phyloP scores from a whole-genome alignment of 1,140 invertebrate species.

The Proctacanthus coquilletti region DNA sequence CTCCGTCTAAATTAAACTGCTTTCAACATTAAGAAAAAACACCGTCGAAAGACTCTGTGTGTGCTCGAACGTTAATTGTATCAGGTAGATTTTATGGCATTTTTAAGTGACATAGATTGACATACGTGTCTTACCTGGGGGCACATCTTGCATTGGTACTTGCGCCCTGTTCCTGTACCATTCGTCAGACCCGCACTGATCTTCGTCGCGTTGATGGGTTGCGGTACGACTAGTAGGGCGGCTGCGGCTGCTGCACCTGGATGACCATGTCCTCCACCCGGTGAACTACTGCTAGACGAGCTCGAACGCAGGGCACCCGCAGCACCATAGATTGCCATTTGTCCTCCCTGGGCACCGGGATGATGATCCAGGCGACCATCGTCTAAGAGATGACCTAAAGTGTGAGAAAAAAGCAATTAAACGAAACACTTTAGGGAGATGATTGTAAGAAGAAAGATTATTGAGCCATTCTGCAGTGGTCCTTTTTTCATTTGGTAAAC shows the following conservation, averaged over 20 bases:
- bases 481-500: no score
- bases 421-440: no score
- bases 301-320: constrained; percentile 5
- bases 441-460: no score
- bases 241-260: constrained; percentile 28
- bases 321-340: constrained; percentile 9
- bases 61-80: no score
- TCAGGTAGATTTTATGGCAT: no score
- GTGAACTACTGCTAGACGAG: constrained; percentile 8
- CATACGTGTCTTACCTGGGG: constrained; percentile 63
- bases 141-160: constrained; percentile 98
- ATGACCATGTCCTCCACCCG: constrained; percentile 17
- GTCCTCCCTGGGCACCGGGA: constrained; percentile 21
- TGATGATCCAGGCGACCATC: constrained; percentile 28
- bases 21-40: no score
- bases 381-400: constrained; percentile 29
- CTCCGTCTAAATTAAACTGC: no score
- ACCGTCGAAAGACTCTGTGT: no score
- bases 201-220: constrained; percentile 71
- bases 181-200: constrained; percentile 37
- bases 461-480: no score
- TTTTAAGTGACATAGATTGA: no score
- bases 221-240: constrained; percentile 71
- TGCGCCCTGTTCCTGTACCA: constrained; percentile 40
- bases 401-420: no score